These are phyloP conservation scores for Craterocephalus amniculus DNA, from an alignment of 2,797 vertebrate genomes.

Conservation along the genomic window DNA sequence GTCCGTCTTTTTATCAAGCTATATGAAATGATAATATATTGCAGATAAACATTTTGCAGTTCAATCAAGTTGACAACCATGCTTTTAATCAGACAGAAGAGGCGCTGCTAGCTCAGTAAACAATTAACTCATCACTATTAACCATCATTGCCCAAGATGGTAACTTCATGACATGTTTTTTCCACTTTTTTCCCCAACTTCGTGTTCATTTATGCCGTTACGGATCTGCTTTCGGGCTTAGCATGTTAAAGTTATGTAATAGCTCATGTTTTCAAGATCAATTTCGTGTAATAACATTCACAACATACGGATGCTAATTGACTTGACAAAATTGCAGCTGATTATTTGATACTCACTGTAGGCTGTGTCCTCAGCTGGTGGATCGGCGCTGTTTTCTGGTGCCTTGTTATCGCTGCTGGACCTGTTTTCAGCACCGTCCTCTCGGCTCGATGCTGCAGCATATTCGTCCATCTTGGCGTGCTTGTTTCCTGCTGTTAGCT, in stretches of 20 bases:
- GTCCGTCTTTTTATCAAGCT: too few relatives aligned
- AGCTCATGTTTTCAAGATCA: not conserved
- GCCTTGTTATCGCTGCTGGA: not conserved
- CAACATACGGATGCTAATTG: not conserved
- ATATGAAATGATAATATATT: too few relatives aligned
- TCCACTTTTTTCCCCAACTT: too few relatives aligned
- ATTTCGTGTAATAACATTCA: not conserved
- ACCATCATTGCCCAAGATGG: not conserved
- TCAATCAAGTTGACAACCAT: not conserved
- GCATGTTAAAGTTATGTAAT: not conserved
- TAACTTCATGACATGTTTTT: not conserved
- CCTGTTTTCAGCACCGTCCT: slow-evolving; percentile 29
- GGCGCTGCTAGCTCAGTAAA: not conserved
- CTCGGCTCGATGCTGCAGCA: slow-evolving; percentile 14
- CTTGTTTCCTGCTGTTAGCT: slow-evolving; percentile 23
- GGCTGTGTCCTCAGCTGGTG: slow-evolving; percentile 15
- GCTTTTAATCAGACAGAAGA: not conserved
- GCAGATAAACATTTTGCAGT: not conserved
- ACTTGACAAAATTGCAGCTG: not conserved
- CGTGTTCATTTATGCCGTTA: not conserved
- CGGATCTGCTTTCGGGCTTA: not conserved
- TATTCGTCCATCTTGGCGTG: slow-evolving; percentile 74
- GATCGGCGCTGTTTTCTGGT: not conserved
- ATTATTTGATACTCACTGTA: slow-evolving; percentile 42
- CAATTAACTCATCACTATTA: not conserved